phyloP scores from a whole-genome alignment of 2,888 invertebrate species.

The Nomada fabriciana region DNA sequence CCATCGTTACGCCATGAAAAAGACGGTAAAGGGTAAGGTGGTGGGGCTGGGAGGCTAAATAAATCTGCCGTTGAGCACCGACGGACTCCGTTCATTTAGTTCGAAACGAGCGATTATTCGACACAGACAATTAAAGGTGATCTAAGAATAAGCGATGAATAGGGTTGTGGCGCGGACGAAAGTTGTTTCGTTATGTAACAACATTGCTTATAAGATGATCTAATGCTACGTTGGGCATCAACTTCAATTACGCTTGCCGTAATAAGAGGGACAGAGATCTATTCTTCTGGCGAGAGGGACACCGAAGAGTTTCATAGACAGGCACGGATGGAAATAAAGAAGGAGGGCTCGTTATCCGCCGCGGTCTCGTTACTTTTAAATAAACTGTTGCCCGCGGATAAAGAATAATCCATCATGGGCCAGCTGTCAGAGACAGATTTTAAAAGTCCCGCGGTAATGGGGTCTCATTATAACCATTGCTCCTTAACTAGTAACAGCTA shows the following conservation, averaged over 20 bases:
- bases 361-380: slow-evolving; percentile 67
- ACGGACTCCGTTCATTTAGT: slow-evolving; percentile 60
- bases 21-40: slow-evolving; percentile 50
- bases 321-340: slow-evolving; percentile 48
- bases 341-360: slow-evolving; percentile 64
- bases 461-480: slow-evolving; percentile 79
- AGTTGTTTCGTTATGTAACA: background rate
- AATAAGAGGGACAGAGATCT: slow-evolving; percentile 58
- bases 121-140: slow-evolving; percentile 66
- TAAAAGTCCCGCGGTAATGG: slow-evolving; percentile 78
- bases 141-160: slow-evolving; percentile 2
- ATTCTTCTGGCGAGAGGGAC: slow-evolving; percentile 32
- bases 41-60: slow-evolving; percentile 32
- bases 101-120: slow-evolving; percentile 62
- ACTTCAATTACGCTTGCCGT: slow-evolving; percentile 64
- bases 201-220: too few species aligned
- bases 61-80: slow-evolving; percentile 3
- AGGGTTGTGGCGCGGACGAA: background rate
- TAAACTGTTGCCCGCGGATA: slow-evolving; percentile 68
- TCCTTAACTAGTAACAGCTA: slow-evolving; percentile 73
- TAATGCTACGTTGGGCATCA: slow-evolving; percentile 50
- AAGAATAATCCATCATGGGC: slow-evolving; percentile 73
- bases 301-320: slow-evolving; percentile 37
- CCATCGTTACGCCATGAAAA: slow-evolving; percentile 63
- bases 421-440: slow-evolving; percentile 77